Conservation (phyloP, 1,140 invertebrate genomes). For the Brachionus rotundiformis region DNA sequence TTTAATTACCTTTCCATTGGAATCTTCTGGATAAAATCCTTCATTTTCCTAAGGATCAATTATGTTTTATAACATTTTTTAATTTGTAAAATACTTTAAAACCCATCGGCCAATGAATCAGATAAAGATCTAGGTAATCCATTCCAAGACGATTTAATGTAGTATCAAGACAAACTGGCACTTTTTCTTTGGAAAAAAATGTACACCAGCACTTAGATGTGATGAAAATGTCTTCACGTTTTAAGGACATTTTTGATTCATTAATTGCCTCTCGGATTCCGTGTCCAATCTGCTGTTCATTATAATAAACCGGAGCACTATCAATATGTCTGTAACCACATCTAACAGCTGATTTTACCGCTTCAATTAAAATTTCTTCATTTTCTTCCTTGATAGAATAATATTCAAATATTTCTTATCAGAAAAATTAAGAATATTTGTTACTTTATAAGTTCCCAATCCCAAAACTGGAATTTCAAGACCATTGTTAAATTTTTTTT, state of each 20-base stretch:
- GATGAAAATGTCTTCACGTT: constrained; percentile 50
- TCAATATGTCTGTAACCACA: constrained; percentile 47
- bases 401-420: neutral
- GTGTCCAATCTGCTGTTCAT: constrained; percentile 29
- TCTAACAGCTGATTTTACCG: constrained; percentile 43
- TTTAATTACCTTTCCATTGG: constrained; percentile 57
- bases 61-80: constrained; percentile 57
- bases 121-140: constrained; percentile 61
- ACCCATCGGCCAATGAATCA: constrained; percentile 62
- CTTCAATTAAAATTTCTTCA: constrained; percentile 12
- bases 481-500: constrained; percentile 11
- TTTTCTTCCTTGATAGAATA: constrained; percentile 11
- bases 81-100: constrained; percentile 55
- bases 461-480: constrained; percentile 27
- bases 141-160: constrained; percentile 59
- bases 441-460: constrained; percentile 39
- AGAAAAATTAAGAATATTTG: neutral
- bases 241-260: constrained; percentile 9
- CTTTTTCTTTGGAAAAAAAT: constrained; percentile 20
- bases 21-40: constrained; percentile 56
- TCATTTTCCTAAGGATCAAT: neutral
- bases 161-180: constrained; percentile 55
- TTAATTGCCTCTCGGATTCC: constrained; percentile 17
- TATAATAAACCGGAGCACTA: constrained; percentile 46
- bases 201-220: constrained; percentile 36